phyloP scores from a whole-genome alignment of 1,140 invertebrate species.

The Lasioglossum albipes region DNA sequence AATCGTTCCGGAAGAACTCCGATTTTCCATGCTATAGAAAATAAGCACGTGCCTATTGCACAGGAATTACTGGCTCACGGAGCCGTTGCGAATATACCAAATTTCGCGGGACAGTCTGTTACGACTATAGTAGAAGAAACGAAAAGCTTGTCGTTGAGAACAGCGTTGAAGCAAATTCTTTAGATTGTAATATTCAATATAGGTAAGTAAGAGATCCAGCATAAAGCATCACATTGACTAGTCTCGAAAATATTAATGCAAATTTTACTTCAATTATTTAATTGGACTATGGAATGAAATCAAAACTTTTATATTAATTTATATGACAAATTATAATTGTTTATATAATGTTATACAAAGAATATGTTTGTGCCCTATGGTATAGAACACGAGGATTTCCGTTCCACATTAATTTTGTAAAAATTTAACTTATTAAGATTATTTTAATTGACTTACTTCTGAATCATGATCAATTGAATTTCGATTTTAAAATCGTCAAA shows the following conservation, averaged over 20 bases:
- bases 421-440: too few species aligned
- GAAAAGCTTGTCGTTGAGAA: conserved; percentile 50
- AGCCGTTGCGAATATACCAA: conserved; percentile 61
- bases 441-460: too few species aligned
- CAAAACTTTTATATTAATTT: too few species aligned
- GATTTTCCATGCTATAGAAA: conserved; percentile 71
- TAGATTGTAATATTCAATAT: conserved; percentile 1
- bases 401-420: too few species aligned
- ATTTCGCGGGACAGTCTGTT: conserved; percentile 67
- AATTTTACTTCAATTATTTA: too few species aligned
- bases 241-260: neutral
- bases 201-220: neutral
- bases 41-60: conserved; percentile 43
- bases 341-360: too few species aligned
- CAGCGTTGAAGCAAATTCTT: conserved; percentile 40
- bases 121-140: conserved; percentile 51
- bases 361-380: too few species aligned
- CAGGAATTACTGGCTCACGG: conserved; percentile 58
- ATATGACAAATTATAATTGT: too few species aligned
- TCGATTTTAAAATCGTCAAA: too few species aligned
- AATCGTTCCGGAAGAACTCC: conserved; percentile 71
- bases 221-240: neutral
- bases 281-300: too few species aligned
- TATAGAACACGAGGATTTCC: too few species aligned
- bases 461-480: too few species aligned